Evolutionary conservation across 2,888 invertebrate genomes (phyloP).

Genomic region (Caenorhabditis drosophilae): DNA sequence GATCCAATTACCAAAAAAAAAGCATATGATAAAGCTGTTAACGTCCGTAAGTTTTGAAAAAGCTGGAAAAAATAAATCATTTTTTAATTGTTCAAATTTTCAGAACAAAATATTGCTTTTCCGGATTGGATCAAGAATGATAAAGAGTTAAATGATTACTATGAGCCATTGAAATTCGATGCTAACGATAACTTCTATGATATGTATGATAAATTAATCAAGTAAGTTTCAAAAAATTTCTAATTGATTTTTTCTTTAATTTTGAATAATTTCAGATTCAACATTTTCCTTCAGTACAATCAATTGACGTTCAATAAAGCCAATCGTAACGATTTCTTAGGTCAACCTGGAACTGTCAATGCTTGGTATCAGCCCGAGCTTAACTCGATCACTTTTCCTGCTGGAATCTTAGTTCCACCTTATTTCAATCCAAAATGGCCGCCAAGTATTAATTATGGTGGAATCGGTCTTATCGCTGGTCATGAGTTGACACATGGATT

Average conservation of each 20-base stretch:
- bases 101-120: slow-evolving; percentile 54
- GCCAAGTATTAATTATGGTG: slow-evolving; percentile 77
- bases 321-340: slow-evolving; percentile 56
- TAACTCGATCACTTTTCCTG: slow-evolving; percentile 67
- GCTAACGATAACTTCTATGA: slow-evolving; percentile 43
- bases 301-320: slow-evolving; percentile 36
- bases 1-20: slow-evolving; percentile 33
- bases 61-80: not conserved
- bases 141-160: slow-evolving; percentile 35
- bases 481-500: slow-evolving; percentile 95
- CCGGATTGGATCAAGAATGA: slow-evolving; percentile 53
- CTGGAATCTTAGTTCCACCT: slow-evolving; percentile 62
- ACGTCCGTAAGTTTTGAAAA: slow-evolving; percentile 34
- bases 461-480: slow-evolving; percentile 94
- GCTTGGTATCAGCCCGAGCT: slow-evolving; percentile 64
- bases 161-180: slow-evolving; percentile 30
- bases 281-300: slow-evolving; percentile 42
- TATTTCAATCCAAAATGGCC: slow-evolving; percentile 62
- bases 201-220: slow-evolving; percentile 41
- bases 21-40: slow-evolving; percentile 50
- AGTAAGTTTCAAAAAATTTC: slow-evolving; percentile 10
- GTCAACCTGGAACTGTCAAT: slow-evolving; percentile 60
- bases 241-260: not conserved
- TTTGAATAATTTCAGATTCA: slow-evolving; percentile 31
- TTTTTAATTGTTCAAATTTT: slow-evolving; percentile 5